phyloP scores from a whole-genome alignment of 2,888 invertebrate genomes.

The Macaria notata region DNA sequence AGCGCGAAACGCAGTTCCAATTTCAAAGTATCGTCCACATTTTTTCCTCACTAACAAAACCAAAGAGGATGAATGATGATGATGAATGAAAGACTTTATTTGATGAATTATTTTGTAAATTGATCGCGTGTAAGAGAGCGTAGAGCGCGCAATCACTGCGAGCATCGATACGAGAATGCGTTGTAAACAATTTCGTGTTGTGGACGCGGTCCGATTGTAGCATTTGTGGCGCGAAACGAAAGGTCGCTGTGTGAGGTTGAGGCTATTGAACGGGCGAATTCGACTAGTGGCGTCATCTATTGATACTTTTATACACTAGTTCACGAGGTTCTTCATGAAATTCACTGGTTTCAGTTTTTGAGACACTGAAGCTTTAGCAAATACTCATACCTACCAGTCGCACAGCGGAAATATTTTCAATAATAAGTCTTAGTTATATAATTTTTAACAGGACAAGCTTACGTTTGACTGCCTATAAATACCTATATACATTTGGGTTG shows the following conservation, averaged over 20 bases:
- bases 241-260: slow-evolving; percentile 34
- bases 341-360: too few species aligned
- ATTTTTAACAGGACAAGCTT: too few species aligned
- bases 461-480: too few species aligned
- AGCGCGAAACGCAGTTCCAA: slow-evolving; percentile 22
- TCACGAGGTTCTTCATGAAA: too few species aligned
- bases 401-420: too few species aligned
- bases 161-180: slow-evolving; percentile 49
- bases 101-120: too few species aligned
- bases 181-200: slow-evolving; percentile 53
- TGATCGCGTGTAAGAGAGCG: slow-evolving; percentile 1
- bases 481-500: too few species aligned
- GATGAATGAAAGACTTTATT: too few species aligned
- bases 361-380: too few species aligned
- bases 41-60: not conserved
- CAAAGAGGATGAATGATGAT: too few species aligned
- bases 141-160: slow-evolving; percentile 41
- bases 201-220: slow-evolving; percentile 34
- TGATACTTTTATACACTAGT: slow-evolving; percentile 7
- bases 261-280: slow-evolving; percentile 52
- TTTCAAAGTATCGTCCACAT: slow-evolving; percentile 15
- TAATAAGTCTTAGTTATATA: too few species aligned
- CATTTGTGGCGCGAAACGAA: slow-evolving; percentile 41
- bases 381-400: too few species aligned
- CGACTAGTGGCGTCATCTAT: slow-evolving; percentile 35